Evolutionary conservation across 2,888 invertebrate species (phyloP).

Genomic region (Baccha elongata): DNA sequence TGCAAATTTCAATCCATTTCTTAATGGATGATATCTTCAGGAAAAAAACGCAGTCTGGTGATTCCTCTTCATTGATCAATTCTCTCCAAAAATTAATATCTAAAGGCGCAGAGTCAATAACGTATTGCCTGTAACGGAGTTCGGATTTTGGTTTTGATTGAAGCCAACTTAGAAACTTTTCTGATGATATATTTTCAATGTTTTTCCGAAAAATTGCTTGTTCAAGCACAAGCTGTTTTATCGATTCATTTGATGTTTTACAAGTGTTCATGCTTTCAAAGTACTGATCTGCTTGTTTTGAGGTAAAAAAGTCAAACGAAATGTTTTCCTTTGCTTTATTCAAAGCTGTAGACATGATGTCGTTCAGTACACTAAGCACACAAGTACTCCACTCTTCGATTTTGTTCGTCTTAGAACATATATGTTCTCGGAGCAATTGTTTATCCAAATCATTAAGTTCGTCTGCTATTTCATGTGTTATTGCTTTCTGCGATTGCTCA

Average conservation of each 20-base stretch:
- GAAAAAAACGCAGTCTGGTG: conserved; percentile 84
- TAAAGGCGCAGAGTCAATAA: conserved; percentile 85
- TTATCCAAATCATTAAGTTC: conserved; percentile 5
- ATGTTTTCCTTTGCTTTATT: neutral
- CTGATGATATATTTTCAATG: neutral
- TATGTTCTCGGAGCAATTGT: neutral
- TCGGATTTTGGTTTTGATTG: neutral
- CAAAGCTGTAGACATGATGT: conserved; percentile 6
- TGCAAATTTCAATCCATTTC: conserved; percentile 49
- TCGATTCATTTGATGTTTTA: neutral
- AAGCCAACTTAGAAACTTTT: conserved; percentile 39
- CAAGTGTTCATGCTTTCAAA: neutral
- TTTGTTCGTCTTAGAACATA: conserved; percentile 4
- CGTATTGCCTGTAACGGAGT: conserved; percentile 83
- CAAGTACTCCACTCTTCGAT: conserved; percentile 37
- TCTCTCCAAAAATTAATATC: conserved; percentile 83
- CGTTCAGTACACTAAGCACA: conserved; percentile 16
- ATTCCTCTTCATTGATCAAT: conserved; percentile 82
- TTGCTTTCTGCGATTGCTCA: neutral
- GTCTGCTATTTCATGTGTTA: neutral
- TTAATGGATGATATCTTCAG: conserved; percentile 82
- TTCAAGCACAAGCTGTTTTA: conserved; percentile 4
- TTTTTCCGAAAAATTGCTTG: conserved; percentile 25
- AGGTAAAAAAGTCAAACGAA: neutral
- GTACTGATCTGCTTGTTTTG: conserved; percentile 1